Evolutionary conservation across 2,113 vertebrate genomes (phyloP).

Genomic region (Dolichallabes microphthalmus): DNA sequence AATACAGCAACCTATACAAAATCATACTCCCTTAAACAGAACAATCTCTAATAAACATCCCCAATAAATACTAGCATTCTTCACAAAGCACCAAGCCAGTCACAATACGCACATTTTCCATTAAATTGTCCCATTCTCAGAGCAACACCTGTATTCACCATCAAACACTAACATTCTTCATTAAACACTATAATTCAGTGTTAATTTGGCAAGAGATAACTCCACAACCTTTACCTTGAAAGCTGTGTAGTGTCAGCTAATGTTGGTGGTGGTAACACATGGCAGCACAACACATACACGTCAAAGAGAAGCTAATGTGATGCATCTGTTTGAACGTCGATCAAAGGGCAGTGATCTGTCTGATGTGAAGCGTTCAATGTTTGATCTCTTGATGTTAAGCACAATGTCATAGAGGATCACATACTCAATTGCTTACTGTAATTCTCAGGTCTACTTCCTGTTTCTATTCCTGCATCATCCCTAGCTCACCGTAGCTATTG

Average conservation of each 20-base stretch:
- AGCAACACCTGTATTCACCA: no score
- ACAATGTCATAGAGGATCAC: neutral
- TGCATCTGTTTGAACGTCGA: neutral
- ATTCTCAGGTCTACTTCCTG: neutral
- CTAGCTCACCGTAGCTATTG: neutral
- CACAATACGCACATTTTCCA: neutral
- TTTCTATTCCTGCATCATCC: neutral
- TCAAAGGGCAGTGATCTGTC: slow-evolving; percentile 17
- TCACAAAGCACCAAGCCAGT: neutral
- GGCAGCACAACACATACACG: neutral
- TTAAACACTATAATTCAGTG: neutral
- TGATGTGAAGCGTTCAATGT: slow-evolving; percentile 13
- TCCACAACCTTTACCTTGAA: neutral
- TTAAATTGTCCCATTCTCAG: no score
- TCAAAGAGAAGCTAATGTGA: slow-evolving; percentile 13
- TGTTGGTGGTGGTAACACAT: neutral
- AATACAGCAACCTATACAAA: no score
- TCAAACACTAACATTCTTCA: neutral
- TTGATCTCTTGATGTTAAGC: slow-evolving; percentile 10
- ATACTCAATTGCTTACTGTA: neutral
- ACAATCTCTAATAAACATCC: neutral
- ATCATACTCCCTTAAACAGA: no score
- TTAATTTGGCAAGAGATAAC: neutral
- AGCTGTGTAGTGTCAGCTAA: neutral
- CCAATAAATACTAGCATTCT: neutral